Conservation (phyloP, 2,888 invertebrate genomes). For the Tachystola acroxantha region DNA sequence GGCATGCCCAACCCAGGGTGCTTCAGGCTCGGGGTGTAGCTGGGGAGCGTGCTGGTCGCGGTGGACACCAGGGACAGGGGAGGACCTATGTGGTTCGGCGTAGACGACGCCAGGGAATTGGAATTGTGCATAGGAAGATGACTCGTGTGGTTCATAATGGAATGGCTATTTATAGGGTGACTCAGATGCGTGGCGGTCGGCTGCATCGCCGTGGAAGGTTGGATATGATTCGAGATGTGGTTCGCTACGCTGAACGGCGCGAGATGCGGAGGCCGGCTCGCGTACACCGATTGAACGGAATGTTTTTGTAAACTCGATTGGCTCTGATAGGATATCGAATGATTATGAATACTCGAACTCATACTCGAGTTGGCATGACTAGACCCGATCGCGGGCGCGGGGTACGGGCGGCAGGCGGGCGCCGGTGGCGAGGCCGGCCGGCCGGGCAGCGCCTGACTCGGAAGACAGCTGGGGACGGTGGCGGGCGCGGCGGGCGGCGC, state of each 20-base stretch:
- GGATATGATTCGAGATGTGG: slow-evolving; percentile 76
- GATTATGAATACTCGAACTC: slow-evolving; percentile 66
- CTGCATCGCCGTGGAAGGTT: slow-evolving; percentile 58
- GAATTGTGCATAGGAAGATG: slow-evolving; percentile 47
- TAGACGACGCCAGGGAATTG: slow-evolving; percentile 40
- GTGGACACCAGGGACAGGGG: slow-evolving; percentile 42
- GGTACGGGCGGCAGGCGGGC: slow-evolving; percentile 57
- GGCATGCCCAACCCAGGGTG: slow-evolving; percentile 50
- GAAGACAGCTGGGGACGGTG: slow-evolving; percentile 60
- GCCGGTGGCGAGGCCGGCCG: slow-evolving; percentile 55
- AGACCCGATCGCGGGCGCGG: slow-evolving; percentile 67
- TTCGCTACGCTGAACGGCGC: slow-evolving; percentile 60
- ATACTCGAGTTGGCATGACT: slow-evolving; percentile 72
- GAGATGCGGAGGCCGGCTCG: slow-evolving; percentile 61
- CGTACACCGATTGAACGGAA: slow-evolving; percentile 64
- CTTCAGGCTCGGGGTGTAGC: slow-evolving; percentile 53
- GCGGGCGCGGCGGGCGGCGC: slow-evolving; percentile 48
- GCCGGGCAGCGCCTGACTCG: slow-evolving; percentile 55
- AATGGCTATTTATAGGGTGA: slow-evolving; percentile 58
- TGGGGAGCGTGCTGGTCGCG: slow-evolving; percentile 48
- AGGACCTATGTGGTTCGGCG: slow-evolving; percentile 49
- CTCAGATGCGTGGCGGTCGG: slow-evolving; percentile 56
- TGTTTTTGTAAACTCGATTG: slow-evolving; percentile 71
- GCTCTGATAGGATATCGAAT: slow-evolving; percentile 63
- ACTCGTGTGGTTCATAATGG: slow-evolving; percentile 52